Conservation (phyloP, 2,113 vertebrate species). For the Bolborhynchus lineola region DNA sequence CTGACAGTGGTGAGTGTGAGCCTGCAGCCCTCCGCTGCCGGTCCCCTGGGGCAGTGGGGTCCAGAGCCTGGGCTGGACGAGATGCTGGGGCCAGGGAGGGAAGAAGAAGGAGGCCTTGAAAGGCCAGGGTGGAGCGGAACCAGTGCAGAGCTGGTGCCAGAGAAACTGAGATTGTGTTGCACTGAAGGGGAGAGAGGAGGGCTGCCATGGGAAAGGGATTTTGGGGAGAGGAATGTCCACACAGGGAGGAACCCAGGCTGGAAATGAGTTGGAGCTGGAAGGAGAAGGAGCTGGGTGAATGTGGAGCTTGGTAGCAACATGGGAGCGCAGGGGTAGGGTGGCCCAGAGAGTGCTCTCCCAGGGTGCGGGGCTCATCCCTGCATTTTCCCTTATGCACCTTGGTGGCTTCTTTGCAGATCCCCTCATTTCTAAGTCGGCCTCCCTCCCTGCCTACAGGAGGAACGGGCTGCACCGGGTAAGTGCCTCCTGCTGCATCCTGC, state of each 20-base stretch:
- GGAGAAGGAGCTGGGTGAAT: background rate
- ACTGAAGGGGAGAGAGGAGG: background rate
- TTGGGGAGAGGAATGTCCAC: background rate
- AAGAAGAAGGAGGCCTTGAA: background rate
- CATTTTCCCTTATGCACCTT: background rate
- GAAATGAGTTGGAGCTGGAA: background rate
- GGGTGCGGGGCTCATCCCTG: background rate
- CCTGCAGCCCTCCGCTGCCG: background rate
- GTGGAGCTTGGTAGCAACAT: background rate
- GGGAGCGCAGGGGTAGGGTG: background rate
- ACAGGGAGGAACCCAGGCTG: background rate
- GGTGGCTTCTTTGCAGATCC: conserved; percentile 79
- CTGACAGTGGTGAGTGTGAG: conserved; percentile 86
- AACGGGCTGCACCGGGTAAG: conserved; percentile 93
- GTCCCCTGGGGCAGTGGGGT: background rate
- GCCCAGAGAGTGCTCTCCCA: background rate
- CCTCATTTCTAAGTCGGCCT: conserved; percentile 91
- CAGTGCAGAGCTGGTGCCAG: background rate
- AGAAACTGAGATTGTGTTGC: background rate
- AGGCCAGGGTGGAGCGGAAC: background rate
- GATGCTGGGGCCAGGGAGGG: background rate
- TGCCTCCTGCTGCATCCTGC: background rate
- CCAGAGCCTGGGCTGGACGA: background rate
- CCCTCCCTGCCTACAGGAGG: conserved; percentile 92
- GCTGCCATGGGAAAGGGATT: background rate